phyloP scores from a whole-genome alignment of 2,888 invertebrate genomes.

The Hermaeophaga mercurialis region DNA sequence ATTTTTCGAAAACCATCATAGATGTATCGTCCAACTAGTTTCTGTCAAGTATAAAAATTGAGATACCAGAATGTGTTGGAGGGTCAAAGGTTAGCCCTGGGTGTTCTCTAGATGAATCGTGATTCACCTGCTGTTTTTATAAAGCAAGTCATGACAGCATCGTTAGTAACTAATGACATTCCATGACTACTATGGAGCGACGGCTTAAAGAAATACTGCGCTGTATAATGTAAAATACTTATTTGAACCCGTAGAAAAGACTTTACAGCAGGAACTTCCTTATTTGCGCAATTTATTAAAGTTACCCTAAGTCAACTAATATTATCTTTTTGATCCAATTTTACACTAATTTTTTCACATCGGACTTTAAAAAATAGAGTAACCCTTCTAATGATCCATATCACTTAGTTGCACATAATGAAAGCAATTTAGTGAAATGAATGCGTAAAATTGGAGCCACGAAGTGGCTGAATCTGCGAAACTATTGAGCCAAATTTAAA shows the following conservation, averaged over 20 bases:
- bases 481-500: conserved; percentile 35
- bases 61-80: conserved; percentile 33
- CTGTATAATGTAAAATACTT: no score
- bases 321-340: no score
- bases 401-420: not conserved
- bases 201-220: no score
- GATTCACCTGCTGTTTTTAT: conserved; percentile 43
- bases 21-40: conserved; percentile 32
- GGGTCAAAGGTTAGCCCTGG: conserved; percentile 37
- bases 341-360: no score
- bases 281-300: no score
- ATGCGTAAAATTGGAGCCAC: conserved; percentile 27
- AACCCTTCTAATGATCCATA: no score
- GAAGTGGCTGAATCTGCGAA: conserved; percentile 37
- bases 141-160: conserved; percentile 47
- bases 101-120: conserved; percentile 39
- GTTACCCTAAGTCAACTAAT: no score
- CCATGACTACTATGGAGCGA: conserved; percentile 28
- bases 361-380: no score
- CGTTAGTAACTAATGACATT: conserved; percentile 41
- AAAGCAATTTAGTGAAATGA: conserved; percentile 21
- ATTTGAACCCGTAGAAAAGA: no score
- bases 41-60: conserved; percentile 33
- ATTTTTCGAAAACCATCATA: not conserved
- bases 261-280: no score